Percentiles rank a stretch among this genome's conserved stretches.
phyloP scores from a whole-genome alignment of 2,113 vertebrate genomes.

The Grantiella picta region DNA sequence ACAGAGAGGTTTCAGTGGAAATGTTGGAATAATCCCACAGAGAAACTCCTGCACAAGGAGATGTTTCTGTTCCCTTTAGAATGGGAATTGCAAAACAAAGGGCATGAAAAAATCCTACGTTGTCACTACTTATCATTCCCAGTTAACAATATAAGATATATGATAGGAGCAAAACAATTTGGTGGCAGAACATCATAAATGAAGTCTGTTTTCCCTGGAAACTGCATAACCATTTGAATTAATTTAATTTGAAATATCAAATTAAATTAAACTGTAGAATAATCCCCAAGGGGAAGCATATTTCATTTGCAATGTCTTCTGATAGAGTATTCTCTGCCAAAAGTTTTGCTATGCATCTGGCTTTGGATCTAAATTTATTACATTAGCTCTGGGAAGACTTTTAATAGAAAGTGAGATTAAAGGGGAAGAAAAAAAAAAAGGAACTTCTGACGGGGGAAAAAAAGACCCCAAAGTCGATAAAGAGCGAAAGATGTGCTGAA shows the following conservation, averaged over 20 bases:
- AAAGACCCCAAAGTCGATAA: not conserved
- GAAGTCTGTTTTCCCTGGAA: slow-evolving; percentile 82
- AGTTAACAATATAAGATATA: slow-evolving; percentile 75
- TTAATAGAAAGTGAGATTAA: slow-evolving; percentile 81
- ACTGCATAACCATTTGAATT: slow-evolving; percentile 83
- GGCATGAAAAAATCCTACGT: slow-evolving; percentile 4
- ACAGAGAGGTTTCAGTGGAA: not conserved
- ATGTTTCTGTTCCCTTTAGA: not conserved
- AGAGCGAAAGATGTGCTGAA: not conserved
- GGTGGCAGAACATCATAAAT: slow-evolving; percentile 80
- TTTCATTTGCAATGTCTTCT: slow-evolving; percentile 84
- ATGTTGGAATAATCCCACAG: not conserved
- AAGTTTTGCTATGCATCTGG: slow-evolving; percentile 83
- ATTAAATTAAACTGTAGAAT: slow-evolving; percentile 87
- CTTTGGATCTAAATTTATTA: slow-evolving; percentile 83
- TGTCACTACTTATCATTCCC: slow-evolving; percentile 74
- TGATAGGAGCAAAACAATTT: slow-evolving; percentile 77
- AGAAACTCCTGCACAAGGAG: not conserved
- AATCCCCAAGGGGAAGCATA: slow-evolving; percentile 80
- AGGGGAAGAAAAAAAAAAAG: not conserved
- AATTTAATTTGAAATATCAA: slow-evolving; percentile 86
- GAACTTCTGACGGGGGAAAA: not conserved
- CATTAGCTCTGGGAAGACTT: slow-evolving; percentile 80
- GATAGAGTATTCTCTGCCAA: slow-evolving; percentile 80
- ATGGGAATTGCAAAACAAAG: slow-evolving; percentile 22